Evolutionary conservation across 2,888 invertebrate genomes (phyloP), one percentile per base, ranked within the genome.

Genomic region (Ischnus inquisitorius): DNA sequence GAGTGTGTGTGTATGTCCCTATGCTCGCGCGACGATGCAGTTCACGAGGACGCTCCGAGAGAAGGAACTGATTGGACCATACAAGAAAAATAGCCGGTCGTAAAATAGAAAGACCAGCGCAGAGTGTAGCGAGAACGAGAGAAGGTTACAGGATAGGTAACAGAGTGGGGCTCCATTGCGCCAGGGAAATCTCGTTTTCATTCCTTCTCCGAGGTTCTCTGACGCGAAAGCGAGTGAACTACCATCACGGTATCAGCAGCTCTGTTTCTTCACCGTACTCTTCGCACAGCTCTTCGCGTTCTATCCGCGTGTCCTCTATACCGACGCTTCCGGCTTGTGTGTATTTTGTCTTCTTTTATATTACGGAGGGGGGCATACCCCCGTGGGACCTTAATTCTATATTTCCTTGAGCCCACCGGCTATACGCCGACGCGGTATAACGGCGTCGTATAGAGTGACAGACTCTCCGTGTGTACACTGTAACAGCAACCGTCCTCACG

Each of bases 281-380:
- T n/a, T n/a, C n/a, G n/a, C n/a, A n/a, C 54, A 6, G n/a, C 41
- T 74, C 34, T 34, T 34, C 34, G 6, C 34, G 34, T 46, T 1
- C 28, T 22, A 4, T 25, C 25, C 28, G 25, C 57, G 28, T 28
- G 14, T 12, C 39, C 10, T 22, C 12, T 71, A 54, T 51, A 78
- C 28, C 22, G 16, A 54, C 74, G 69, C 48, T 86, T 85, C 86
- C 86, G 78, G 86, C 72, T n/a, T 75, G 82, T 85, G 82, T 90
- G 89, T 88, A 88, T 90, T 90, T 90, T 90, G 90, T 91, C 90
- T 90, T 86, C 90, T 88, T 90, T 90, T 90, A 89, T 91, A 90
- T 90, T 88, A 89, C 87, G 86, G 34, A 81, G 85, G 57, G 34
- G 82, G 85, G 57, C 71, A 85, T 88, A 87, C 91, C 88, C 91